A percentile compares a stretch with the other conserved stretches of the same genome.
Conservation (phyloP, 2,113 vertebrate species). For the Calyptommatus sinebrachiatus region DNA sequence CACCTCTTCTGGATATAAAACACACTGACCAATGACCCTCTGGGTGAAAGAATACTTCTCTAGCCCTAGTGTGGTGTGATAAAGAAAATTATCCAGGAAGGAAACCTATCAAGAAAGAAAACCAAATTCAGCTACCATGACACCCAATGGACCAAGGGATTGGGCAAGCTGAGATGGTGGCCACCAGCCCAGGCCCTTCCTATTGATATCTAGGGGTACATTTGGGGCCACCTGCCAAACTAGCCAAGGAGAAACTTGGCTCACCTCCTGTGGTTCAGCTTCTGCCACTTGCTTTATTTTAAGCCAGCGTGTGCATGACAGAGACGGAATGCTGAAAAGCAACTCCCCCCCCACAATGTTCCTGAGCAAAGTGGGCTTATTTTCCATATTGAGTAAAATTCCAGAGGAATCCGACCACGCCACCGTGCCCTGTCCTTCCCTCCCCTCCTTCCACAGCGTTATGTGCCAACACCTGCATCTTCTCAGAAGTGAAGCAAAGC, state of each 20-base stretch:
- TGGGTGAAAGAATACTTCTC: no score
- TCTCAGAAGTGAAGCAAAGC: conserved; percentile 83
- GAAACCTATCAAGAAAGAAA: background rate
- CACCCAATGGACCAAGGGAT: background rate
- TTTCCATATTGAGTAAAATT: conserved; percentile 99
- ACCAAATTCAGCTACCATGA: background rate
- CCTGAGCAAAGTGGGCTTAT: conserved; percentile 80
- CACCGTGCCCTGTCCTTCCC: conserved; percentile 49
- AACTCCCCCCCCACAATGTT: background rate
- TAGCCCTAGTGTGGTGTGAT: no score
- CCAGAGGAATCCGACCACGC: conserved; percentile 83
- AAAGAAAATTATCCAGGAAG: no score
- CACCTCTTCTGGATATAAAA: no score
- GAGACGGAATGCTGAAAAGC: conserved; percentile 56
- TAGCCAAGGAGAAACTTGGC: conserved; percentile 3
- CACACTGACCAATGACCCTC: no score
- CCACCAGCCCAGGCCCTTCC: background rate
- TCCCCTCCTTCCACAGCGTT: conserved; percentile 59
- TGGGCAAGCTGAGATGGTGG: background rate
- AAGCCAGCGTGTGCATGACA: conserved; percentile 19
- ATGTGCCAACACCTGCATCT: conserved; percentile 95
- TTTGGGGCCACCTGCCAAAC: background rate
- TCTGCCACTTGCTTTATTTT: conserved; percentile 6
- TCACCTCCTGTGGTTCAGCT: background rate
- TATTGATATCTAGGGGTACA: no score